Evolutionary conservation across 1,140 invertebrate genomes (phyloP).

Genomic region (Drepana arcuata): DNA sequence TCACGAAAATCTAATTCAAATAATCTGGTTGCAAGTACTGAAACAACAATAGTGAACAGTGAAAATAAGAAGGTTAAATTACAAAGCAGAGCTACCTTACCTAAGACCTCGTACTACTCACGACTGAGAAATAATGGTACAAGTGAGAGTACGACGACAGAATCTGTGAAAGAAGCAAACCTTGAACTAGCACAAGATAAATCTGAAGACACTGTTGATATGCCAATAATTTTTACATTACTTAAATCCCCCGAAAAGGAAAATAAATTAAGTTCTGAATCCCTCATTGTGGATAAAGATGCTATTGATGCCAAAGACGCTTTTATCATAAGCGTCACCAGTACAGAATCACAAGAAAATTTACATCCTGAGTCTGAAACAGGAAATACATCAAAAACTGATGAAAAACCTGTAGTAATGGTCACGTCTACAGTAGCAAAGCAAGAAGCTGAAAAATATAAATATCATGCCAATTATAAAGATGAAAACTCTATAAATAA

Average conservation of each 20-base stretch:
- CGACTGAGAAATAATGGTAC: slow-evolving; percentile 36
- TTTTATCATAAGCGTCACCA: slow-evolving; percentile 39
- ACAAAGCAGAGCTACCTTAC: no score
- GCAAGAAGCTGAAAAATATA: slow-evolving; percentile 22
- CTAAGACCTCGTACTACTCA: slow-evolving; percentile 51
- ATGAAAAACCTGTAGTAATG: slow-evolving; percentile 34
- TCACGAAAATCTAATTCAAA: slow-evolving; percentile 21
- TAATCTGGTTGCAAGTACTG: slow-evolving; percentile 16
- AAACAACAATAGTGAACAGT: slow-evolving; percentile 17
- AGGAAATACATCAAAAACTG: slow-evolving; percentile 12
- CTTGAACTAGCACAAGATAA: slow-evolving; percentile 29
- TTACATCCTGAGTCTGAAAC: slow-evolving; percentile 30
- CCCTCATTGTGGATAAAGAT: slow-evolving; percentile 13
- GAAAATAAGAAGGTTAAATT: slow-evolving; percentile 23
- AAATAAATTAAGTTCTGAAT: slow-evolving; percentile 7
- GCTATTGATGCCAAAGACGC: slow-evolving; percentile 16
- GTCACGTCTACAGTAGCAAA: slow-evolving; percentile 16
- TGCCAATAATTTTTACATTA: slow-evolving; percentile 46
- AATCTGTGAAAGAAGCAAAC: slow-evolving; percentile 15
- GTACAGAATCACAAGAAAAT: slow-evolving; percentile 45
- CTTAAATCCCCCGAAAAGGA: slow-evolving; percentile 26
- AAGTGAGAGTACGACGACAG: slow-evolving; percentile 18
- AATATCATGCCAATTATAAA: slow-evolving; percentile 56
- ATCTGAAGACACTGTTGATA: slow-evolving; percentile 33
- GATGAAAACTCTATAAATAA: slow-evolving; percentile 21